Conservation (phyloP, 2,113 vertebrate genomes). For the Bostrychus sinensis region DNA sequence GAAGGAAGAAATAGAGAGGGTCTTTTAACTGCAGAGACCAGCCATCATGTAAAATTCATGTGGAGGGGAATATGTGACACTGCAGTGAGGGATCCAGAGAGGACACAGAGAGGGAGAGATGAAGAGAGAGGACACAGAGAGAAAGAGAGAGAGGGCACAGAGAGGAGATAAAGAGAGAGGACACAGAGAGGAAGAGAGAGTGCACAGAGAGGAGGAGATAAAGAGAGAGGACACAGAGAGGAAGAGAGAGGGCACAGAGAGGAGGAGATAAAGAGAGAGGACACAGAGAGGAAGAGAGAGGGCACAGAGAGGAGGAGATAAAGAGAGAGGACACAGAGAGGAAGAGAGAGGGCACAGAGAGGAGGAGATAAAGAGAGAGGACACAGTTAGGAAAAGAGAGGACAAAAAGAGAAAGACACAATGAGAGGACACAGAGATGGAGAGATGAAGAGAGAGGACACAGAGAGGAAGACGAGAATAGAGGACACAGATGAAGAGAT, state of each 20-base stretch:
- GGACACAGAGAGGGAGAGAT: constrained; percentile 29
- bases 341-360: background rate
- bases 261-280: constrained; percentile 21
- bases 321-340: background rate
- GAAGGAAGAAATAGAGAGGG: constrained; percentile 13
- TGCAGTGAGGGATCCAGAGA: constrained; percentile 43
- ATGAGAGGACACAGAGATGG: background rate
- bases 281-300: constrained; percentile 2
- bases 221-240: background rate
- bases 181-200: constrained; percentile 9
- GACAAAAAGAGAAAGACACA: background rate
- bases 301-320: constrained; percentile 8
- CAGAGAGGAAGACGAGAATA: background rate
- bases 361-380: background rate
- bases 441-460: background rate
- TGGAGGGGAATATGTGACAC: constrained; percentile 63
- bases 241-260: background rate
- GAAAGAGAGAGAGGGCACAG: constrained; percentile 38
- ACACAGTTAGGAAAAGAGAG: background rate
- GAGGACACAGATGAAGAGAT: background rate
- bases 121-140: constrained; percentile 35
- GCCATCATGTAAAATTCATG: constrained; percentile 69
- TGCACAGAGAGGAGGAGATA: background rate
- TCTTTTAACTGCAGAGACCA: constrained; percentile 44
- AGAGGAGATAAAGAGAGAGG: constrained; percentile 40